These are phyloP conservation scores for Mugil cephalus DNA, from an alignment of 2,113 vertebrate species.

Conservation along the genomic window DNA sequence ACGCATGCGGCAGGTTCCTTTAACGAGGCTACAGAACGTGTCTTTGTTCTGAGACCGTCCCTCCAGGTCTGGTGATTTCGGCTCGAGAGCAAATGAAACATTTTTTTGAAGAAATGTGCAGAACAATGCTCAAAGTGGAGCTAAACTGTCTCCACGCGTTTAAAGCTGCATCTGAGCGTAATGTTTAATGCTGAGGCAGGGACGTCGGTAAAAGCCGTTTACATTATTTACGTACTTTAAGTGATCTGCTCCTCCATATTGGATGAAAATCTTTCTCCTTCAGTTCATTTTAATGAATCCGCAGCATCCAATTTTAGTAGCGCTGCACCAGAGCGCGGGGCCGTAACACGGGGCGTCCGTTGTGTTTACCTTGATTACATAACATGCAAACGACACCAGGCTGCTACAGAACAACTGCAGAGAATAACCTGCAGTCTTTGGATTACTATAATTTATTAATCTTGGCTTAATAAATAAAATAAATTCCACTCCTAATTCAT, in stretches of 20 bases:
- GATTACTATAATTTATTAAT: not conserved
- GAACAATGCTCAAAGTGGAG: not conserved
- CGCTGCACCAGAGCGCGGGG: slow-evolving; percentile 9
- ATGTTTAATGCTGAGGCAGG: not conserved
- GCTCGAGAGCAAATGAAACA: not conserved
- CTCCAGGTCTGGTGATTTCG: not conserved
- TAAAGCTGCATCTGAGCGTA: not conserved
- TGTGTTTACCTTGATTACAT: slow-evolving; percentile 38
- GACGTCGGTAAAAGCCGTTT: not conserved
- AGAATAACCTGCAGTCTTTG: not conserved
- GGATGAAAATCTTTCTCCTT: not conserved
- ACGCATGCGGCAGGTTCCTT: not conserved
- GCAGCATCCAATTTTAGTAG: slow-evolving; percentile 27
- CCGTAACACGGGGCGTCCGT: slow-evolving; percentile 3
- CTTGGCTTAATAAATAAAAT: not conserved
- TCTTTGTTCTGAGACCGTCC: too few species aligned
- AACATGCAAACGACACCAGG: slow-evolving; percentile 24
- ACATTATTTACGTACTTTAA: not conserved
- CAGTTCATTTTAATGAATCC: slow-evolving; percentile 21
- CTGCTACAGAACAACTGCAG: slow-evolving; percentile 7
- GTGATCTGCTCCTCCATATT: slow-evolving; percentile 4
- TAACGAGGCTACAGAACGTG: not conserved
- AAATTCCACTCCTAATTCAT: not conserved
- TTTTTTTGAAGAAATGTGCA: not conserved
- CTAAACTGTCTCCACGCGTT: too few species aligned